Base-by-base conservation (phyloP, 2,888 invertebrate species). In the Ectobius pallidus region DNA sequence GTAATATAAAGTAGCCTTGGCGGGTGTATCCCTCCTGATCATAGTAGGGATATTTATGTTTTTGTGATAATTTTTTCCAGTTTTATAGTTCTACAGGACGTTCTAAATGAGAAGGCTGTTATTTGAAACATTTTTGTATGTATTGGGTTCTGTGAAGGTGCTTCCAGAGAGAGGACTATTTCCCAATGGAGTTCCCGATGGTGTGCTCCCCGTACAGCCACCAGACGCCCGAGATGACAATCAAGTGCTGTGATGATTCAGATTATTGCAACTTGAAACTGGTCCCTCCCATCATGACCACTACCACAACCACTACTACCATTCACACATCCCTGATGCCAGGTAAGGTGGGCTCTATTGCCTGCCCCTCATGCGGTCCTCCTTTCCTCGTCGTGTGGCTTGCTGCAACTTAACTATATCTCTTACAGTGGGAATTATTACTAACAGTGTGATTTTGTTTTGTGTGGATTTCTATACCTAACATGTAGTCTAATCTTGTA, bases 171-270 rank as follows among this genome's bases (percentile, higher is more conserved):
- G 78, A 79, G 75, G 78, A 83, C 74, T 85, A 85, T 86, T 87
- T 89, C 80, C 90, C 90, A 78, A 89, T 89, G 79, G 90, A 88
- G 82, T 82, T 84, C 78, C 86, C 89, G 63, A 80, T 80, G 77
- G 82, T 80, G 82, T 89, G 88, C 82, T 78, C 81, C 78, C 77
- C 81, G 80, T 44, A 78, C 81, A 82, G 2, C 30, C 58, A 7
- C n/a, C 58, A 30, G 30, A 58, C 58, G 16, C n/a, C 27, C n/a
- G 58, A 58, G 30, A 30, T 27, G 58, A 22, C 22, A 18, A n/a
- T 80, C 77, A 78, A 79, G 75, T 87, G 87, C 83, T 90, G 89
- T 84, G 82, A 85, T 79, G 81, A 85, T 80, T 83, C 81, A 81
- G 87, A 89, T 82, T 84, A 84, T 83, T 90, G 90, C 86, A 90